These are phyloP conservation scores for Tretioscincus oriximinensis DNA, from an alignment of 2,113 vertebrate genomes.

Conservation along the genomic window DNA sequence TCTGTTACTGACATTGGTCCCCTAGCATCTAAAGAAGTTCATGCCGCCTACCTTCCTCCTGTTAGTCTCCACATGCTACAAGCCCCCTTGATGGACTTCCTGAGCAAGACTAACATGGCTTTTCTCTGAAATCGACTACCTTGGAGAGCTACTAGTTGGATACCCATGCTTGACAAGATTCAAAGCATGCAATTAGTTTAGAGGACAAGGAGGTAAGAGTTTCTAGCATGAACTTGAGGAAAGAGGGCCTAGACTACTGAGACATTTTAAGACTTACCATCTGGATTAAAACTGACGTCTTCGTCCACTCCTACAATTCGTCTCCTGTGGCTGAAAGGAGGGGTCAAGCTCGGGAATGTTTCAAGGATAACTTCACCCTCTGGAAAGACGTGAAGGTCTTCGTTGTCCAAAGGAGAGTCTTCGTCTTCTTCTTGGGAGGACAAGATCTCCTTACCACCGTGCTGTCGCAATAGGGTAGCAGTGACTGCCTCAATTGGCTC, in stretches of 20 bases:
- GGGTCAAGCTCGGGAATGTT: constrained; percentile 18
- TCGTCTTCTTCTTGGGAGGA: not conserved
- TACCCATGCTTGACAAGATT: too few relatives aligned
- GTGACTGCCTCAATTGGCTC: constrained; percentile 1
- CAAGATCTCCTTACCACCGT: not conserved
- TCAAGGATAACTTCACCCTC: not conserved
- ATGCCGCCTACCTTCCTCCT: too few relatives aligned
- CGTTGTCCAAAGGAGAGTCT: constrained; percentile 25
- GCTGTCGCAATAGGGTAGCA: not conserved
- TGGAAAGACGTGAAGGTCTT: constrained; percentile 16
- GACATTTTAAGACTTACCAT: constrained; percentile 75
- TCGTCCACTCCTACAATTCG: constrained; percentile 81
- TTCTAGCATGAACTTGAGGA: not conserved
- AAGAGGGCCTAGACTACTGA: not conserved
- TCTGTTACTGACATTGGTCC: too few relatives aligned
- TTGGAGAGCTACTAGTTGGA: too few relatives aligned
- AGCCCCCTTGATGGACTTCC: too few relatives aligned
- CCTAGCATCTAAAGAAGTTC: too few relatives aligned
- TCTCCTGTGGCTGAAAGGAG: constrained; percentile 56
- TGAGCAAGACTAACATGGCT: too few relatives aligned
- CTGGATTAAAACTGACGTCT: constrained; percentile 74
- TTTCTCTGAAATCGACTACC: too few relatives aligned
- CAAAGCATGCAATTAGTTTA: not conserved
- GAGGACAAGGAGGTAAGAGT: too few relatives aligned
- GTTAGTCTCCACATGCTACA: too few relatives aligned